Conservation (phyloP, 2,113 vertebrate species). For the Tetrax tetrax region DNA sequence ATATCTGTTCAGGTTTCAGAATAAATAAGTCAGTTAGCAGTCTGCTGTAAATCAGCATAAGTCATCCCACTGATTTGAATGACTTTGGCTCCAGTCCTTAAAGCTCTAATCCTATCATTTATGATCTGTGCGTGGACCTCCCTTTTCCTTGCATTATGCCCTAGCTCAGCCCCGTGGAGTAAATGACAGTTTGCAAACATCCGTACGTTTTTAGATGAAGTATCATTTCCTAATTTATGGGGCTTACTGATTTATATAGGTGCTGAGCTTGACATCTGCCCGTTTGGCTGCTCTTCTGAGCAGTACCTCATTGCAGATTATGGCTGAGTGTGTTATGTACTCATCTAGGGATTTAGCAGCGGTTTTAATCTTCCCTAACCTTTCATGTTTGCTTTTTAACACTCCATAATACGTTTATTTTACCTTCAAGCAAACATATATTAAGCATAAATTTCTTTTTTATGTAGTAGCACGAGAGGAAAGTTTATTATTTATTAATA, state of each 20-base stretch:
- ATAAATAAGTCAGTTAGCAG: not conserved
- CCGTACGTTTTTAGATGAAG: not conserved
- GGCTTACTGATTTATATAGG: not conserved
- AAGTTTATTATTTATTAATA: not conserved
- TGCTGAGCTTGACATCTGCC: not conserved
- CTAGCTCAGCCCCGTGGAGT: not conserved
- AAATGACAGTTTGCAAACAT: not conserved
- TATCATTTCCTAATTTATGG: not conserved
- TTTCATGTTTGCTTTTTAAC: not conserved
- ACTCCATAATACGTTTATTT: not conserved
- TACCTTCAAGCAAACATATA: not conserved
- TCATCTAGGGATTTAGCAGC: not conserved
- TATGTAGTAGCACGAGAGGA: not conserved
- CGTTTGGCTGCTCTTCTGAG: not conserved
- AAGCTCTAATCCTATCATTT: not conserved
- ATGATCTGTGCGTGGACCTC: not conserved
- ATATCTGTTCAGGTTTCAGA: not conserved
- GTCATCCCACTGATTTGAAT: not conserved
- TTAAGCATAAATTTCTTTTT: not conserved
- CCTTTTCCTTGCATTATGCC: fast-evolving
- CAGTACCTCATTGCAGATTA: not conserved
- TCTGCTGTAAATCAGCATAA: not conserved
- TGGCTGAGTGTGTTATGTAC: not conserved
- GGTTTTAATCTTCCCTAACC: not conserved
- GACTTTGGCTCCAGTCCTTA: not conserved